A percentile compares a stretch with the other conserved stretches of the same genome.
Evolutionary conservation across 2,797 vertebrate genomes (phyloP).

Genomic region (Pogoniulus pusillus): DNA sequence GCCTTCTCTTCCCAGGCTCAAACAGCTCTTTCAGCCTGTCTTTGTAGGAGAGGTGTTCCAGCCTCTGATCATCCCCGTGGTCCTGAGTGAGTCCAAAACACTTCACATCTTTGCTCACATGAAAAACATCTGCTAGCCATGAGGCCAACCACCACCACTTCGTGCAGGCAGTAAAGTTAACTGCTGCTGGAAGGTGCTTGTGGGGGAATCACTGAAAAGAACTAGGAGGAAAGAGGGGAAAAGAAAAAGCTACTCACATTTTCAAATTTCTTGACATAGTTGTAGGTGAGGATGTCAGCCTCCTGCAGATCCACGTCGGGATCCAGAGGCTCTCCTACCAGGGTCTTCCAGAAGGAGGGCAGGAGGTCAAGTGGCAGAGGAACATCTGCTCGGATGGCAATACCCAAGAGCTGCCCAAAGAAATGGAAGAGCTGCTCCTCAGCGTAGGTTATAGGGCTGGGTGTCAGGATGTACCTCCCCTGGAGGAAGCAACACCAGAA

Average conservation of each 20-base stretch:
- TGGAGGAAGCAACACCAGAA: slow-evolving; percentile 21
- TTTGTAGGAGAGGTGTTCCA: no score
- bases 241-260: slow-evolving; percentile 76
- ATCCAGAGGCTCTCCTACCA: slow-evolving; percentile 89
- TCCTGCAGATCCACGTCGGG: slow-evolving; percentile 91
- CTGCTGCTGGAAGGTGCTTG: rapidly evolving
- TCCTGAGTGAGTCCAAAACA: not conserved
- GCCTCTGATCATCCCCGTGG: no score
- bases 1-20: no score
- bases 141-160: rapidly evolving
- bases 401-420: slow-evolving; percentile 94
- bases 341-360: slow-evolving; percentile 95
- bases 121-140: rapidly evolving
- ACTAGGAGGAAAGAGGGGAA: no score
- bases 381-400: slow-evolving; percentile 93
- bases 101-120: not conserved
- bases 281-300: slow-evolving; percentile 93
- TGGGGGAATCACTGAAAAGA: not conserved
- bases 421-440: slow-evolving; percentile 97
- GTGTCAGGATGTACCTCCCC: slow-evolving; percentile 95
- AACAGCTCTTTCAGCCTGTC: no score
- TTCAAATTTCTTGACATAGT: slow-evolving; percentile 94
- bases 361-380: slow-evolving; percentile 95
- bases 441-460: slow-evolving; percentile 91
- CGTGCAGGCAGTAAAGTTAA: not conserved